phyloP scores from a whole-genome alignment of 2,888 invertebrate species.

The Mycalesis mineus region DNA sequence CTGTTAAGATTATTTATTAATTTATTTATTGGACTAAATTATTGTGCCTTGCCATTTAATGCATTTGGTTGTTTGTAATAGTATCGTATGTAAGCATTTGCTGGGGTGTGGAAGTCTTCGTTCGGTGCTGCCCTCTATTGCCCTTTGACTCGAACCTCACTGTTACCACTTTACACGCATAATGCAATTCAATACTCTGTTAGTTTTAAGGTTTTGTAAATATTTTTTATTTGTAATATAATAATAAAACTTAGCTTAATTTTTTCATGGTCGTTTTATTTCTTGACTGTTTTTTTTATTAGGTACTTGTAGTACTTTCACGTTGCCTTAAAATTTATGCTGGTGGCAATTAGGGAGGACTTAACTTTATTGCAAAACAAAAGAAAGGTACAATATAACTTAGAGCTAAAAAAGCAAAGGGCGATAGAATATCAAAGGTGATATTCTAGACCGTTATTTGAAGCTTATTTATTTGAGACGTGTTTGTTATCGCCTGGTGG shows the following conservation, averaged over 20 bases:
- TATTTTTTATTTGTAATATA: slow-evolving; percentile 52
- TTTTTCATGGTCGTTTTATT: slow-evolving; percentile 25
- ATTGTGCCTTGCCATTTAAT: slow-evolving; percentile 70
- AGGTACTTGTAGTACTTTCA: too few species aligned
- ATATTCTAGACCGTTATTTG: too few species aligned
- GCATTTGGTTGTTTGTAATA: slow-evolving; percentile 52
- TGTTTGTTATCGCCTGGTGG: too few species aligned
- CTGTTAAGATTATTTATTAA: slow-evolving; percentile 39
- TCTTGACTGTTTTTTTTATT: too few species aligned
- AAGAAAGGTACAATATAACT: too few species aligned
- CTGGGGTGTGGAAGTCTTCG: slow-evolving; percentile 34
- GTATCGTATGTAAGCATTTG: slow-evolving; percentile 25
- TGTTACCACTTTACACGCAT: slow-evolving; percentile 62
- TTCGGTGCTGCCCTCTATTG: slow-evolving; percentile 26
- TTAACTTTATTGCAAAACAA: too few species aligned
- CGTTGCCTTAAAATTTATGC: too few species aligned
- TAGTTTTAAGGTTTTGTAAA: slow-evolving; percentile 68
- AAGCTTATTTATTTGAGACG: too few species aligned
- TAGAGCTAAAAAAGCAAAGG: too few species aligned
- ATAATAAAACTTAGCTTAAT: slow-evolving; percentile 40
- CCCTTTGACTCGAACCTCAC: slow-evolving; percentile 36
- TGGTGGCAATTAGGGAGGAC: too few species aligned
- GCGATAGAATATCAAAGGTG: too few species aligned
- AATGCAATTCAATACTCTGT: slow-evolving; percentile 71
- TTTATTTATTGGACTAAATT: slow-evolving; percentile 66